Conservation (phyloP, 2,888 invertebrate genomes). For the Apamea epomidion region DNA sequence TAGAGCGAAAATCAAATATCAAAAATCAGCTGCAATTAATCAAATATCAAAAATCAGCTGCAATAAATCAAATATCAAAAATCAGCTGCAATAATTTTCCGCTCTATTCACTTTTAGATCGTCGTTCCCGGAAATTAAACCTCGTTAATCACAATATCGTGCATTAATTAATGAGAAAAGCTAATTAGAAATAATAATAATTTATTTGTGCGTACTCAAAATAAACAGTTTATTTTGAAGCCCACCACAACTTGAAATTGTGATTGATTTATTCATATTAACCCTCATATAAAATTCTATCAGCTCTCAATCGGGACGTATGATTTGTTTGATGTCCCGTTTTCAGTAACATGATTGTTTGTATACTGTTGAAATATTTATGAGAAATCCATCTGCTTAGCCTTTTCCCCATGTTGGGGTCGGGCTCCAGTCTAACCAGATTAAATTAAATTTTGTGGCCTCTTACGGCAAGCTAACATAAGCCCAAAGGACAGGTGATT, state of each 20-base stretch:
- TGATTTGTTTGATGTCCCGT: slow-evolving; percentile 7
- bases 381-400: neutral
- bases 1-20: neutral
- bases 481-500: too few relatives aligned
- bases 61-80: neutral
- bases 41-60: neutral
- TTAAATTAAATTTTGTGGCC: too few relatives aligned
- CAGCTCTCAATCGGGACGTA: slow-evolving; percentile 10
- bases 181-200: slow-evolving; percentile 6
- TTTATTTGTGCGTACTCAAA: slow-evolving; percentile 4
- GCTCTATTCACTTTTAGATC: neutral
- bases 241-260: neutral
- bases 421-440: neutral
- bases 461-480: too few relatives aligned
- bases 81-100: neutral
- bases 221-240: slow-evolving; percentile 25
- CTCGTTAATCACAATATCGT: neutral
- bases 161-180: neutral
- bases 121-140: neutral
- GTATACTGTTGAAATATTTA: neutral
- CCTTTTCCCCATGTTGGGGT: neutral
- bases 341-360: slow-evolving; percentile 4
- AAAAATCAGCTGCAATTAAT: neutral
- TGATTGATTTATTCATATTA: slow-evolving; percentile 37
- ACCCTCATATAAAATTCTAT: slow-evolving; percentile 39